A percentile compares a stretch with the other conserved stretches of the same genome.
Evolutionary conservation across 2,113 vertebrate genomes (phyloP).

Genomic region (Passer montanus): DNA sequence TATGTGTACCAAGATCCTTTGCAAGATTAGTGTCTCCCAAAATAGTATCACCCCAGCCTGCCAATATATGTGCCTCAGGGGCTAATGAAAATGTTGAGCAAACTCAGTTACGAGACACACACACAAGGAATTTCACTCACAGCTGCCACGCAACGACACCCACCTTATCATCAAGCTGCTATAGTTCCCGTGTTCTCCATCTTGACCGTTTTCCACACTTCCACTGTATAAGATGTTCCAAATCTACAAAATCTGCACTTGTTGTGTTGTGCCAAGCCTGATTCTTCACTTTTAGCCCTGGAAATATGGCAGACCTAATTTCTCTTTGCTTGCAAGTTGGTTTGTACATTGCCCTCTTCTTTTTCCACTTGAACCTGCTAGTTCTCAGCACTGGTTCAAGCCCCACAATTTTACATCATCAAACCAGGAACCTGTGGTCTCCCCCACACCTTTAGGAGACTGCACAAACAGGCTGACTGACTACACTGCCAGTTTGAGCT

Average conservation of each 20-base stretch:
- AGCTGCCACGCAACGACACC: not conserved
- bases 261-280: not conserved
- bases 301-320: not conserved
- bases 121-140: not conserved
- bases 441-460: not conserved
- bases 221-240: not conserved
- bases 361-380: not conserved
- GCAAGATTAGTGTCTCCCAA: not conserved
- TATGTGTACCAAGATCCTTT: not conserved
- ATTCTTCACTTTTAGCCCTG: not conserved
- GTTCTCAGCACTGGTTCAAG: not conserved
- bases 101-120: not conserved
- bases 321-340: not conserved
- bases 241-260: not conserved
- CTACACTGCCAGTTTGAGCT: not conserved
- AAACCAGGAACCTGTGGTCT: not conserved
- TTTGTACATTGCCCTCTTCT: not conserved
- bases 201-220: not conserved
- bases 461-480: not conserved
- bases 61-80: not conserved
- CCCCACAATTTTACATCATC: not conserved
- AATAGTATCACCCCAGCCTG: not conserved
- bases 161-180: not conserved
- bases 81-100: not conserved
- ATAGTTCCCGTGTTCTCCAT: not conserved